Evolutionary conservation across 1,140 invertebrate genomes (phyloP).

Genomic region (Drosophila erecta): DNA sequence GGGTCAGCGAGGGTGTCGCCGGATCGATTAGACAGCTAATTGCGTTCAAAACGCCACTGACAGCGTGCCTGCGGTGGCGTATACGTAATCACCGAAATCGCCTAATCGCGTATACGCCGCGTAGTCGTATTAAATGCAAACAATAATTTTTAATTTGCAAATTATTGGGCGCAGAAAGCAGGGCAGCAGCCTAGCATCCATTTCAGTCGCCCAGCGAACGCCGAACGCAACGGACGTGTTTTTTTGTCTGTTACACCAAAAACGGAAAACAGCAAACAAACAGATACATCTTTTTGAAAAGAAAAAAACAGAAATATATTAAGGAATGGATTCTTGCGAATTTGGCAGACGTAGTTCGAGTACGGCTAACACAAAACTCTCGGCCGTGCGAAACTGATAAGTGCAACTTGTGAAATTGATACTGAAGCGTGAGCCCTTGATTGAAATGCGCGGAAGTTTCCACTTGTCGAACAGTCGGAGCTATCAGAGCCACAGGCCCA

Average conservation of each 20-base stretch:
- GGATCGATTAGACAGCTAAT: constrained; percentile 40
- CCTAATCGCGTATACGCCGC: constrained; percentile 35
- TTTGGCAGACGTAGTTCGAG: not conserved
- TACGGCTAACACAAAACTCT: not conserved
- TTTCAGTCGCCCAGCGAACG: constrained; percentile 62
- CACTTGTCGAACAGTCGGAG: constrained; percentile 55
- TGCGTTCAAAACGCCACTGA: constrained; percentile 36
- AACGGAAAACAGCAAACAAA: not conserved
- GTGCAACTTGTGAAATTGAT: constrained; percentile 73
- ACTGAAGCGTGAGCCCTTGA: constrained; percentile 56
- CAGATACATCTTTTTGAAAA: no score
- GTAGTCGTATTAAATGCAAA: constrained; percentile 29
- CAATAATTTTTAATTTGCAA: constrained; percentile 41
- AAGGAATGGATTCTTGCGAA: constrained; percentile 7
- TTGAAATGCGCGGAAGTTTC: constrained; percentile 78
- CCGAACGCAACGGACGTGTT: constrained; percentile 58
- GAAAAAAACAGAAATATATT: not conserved
- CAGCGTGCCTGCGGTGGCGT: constrained; percentile 23
- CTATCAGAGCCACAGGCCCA: constrained; percentile 16
- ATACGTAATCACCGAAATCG: constrained; percentile 19
- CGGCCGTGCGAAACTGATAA: constrained; percentile 40
- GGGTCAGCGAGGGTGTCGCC: not conserved
- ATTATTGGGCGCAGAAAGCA: constrained; percentile 11
- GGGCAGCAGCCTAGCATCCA: constrained; percentile 11
- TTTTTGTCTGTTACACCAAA: not conserved